Conservation (phyloP, 2,888 invertebrate genomes). For the Limnephilus marmoratus region DNA sequence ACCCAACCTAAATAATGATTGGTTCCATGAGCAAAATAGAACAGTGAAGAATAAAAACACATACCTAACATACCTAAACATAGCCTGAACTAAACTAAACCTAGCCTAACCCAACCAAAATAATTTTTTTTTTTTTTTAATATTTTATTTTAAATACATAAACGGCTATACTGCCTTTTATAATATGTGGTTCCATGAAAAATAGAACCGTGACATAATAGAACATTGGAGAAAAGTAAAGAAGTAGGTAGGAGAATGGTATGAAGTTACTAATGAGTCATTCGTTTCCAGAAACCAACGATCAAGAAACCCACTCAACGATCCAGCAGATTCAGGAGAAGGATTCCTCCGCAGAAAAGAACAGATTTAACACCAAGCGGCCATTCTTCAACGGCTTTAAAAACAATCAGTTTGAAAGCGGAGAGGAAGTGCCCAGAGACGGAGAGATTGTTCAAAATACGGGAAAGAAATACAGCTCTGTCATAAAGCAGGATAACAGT, state of each 20-base stretch:
- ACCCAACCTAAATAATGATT: too few relatives aligned
- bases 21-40: too few relatives aligned
- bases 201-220: too few relatives aligned
- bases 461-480: conserved; percentile 64
- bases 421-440: conserved; percentile 19
- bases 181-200: too few relatives aligned
- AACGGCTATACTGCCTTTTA: too few relatives aligned
- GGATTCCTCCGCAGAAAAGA: conserved; percentile 57
- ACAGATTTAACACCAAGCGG: conserved; percentile 68
- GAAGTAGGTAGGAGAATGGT: not conserved
- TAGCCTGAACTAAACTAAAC: too few relatives aligned
- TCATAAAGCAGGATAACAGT: conserved; percentile 63
- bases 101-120: too few relatives aligned
- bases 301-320: conserved; percentile 65
- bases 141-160: too few relatives aligned
- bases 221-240: too few relatives aligned
- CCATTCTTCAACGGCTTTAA: conserved; percentile 68
- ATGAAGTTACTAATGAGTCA: not conserved
- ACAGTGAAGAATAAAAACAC: too few relatives aligned
- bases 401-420: conserved; percentile 49
- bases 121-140: too few relatives aligned
- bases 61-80: too few relatives aligned
- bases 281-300: conserved; percentile 45
- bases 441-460: conserved; percentile 46
- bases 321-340: conserved; percentile 65